Conservation (phyloP, 1,140 invertebrate species). For the Euura saliciscinereae region DNA sequence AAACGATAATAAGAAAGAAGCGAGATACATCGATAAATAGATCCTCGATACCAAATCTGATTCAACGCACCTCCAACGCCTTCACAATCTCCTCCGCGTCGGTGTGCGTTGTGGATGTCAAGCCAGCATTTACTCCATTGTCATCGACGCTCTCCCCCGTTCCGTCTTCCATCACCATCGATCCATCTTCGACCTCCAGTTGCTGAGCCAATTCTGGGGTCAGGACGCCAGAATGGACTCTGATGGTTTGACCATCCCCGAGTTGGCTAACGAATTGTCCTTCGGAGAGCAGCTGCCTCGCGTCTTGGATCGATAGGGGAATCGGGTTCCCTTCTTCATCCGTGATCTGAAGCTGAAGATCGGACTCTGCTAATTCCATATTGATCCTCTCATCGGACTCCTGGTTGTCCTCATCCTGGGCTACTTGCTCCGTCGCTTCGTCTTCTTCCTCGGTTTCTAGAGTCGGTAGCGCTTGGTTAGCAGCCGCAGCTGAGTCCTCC, state of each 20-base stretch:
- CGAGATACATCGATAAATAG: not conserved
- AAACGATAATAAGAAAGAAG: conserved; percentile 19
- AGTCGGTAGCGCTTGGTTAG: conserved; percentile 33
- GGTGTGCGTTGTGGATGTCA: conserved; percentile 30
- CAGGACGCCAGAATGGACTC: conserved; percentile 43
- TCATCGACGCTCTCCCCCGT: not conserved
- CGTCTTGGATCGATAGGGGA: conserved; percentile 71
- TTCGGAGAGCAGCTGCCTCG: conserved; percentile 60
- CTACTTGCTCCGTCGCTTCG: conserved; percentile 28
- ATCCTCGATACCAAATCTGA: not conserved
- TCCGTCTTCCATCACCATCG: conserved; percentile 25
- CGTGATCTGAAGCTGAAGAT: conserved; percentile 63
- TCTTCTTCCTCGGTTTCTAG: conserved; percentile 36
- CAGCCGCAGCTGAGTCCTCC: conserved; percentile 26
- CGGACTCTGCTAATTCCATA: conserved; percentile 43
- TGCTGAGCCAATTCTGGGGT: conserved; percentile 36
- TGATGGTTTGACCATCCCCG: conserved; percentile 51
- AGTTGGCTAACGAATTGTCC: conserved; percentile 58
- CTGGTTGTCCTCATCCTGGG: conserved; percentile 29
- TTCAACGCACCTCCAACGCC: conserved; percentile 38
- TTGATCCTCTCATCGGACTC: conserved; percentile 34
- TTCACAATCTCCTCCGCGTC: conserved; percentile 47
- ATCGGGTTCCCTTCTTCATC: conserved; percentile 73
- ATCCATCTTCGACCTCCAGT: conserved; percentile 32
- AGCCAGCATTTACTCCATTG: conserved; percentile 23